These are phyloP conservation scores for Ophion obscuratus DNA, from an alignment of 2,888 invertebrate genomes.

Conservation along the genomic window DNA sequence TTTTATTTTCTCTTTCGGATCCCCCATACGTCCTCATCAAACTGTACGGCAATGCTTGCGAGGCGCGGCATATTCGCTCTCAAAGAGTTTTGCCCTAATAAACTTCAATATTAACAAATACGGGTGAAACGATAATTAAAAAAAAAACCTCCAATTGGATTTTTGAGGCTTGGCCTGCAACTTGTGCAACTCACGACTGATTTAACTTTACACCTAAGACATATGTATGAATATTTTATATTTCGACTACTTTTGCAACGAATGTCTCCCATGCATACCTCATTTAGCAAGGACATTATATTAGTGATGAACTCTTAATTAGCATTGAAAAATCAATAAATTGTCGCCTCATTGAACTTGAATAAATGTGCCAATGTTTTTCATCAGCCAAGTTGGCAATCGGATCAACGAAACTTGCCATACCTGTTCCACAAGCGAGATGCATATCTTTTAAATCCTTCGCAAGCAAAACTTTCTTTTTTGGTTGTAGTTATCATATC, in stretches of 20 bases:
- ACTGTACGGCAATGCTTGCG: not conserved
- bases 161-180: not conserved
- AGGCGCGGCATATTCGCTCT: not conserved
- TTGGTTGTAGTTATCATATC: not conserved
- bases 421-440: not conserved
- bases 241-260: too few relatives aligned
- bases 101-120: not conserved
- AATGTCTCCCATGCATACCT: too few relatives aligned
- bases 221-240: too few relatives aligned
- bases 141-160: not conserved
- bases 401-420: not conserved
- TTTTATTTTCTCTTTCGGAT: not conserved
- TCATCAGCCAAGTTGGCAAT: not conserved
- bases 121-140: not conserved
- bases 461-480: slow-evolving; percentile 5
- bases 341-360: not conserved
- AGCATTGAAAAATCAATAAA: not conserved
- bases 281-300: too few relatives aligned
- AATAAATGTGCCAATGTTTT: not conserved
- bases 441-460: not conserved
- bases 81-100: not conserved
- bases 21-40: not conserved
- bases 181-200: too few relatives aligned
- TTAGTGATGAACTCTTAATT: too few relatives aligned
- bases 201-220: too few relatives aligned